Conservation (phyloP, 2,888 invertebrate species). For the Lampropteryx suffumata region DNA sequence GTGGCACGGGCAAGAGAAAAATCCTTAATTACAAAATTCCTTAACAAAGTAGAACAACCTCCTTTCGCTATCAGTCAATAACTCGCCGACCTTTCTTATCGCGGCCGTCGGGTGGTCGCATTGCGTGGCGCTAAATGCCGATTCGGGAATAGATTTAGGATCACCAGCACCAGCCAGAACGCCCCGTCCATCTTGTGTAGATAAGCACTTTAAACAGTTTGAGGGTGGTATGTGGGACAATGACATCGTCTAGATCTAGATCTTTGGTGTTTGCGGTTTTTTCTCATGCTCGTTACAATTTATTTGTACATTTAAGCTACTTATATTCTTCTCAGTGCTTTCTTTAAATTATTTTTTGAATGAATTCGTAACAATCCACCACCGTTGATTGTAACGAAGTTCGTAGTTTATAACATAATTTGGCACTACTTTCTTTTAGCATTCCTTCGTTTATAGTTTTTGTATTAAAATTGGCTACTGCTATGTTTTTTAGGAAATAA, state of each 20-base stretch:
- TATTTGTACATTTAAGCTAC: no score
- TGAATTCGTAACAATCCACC: no score
- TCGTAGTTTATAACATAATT: no score
- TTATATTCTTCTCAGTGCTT: no score
- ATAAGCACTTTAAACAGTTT: neutral
- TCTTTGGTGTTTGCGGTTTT: neutral
- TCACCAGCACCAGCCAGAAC: neutral
- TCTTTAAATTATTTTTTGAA: no score
- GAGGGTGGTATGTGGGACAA: conserved; percentile 1
- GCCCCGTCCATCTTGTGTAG: conserved; percentile 4
- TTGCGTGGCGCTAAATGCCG: conserved; percentile 10
- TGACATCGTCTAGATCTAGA: neutral
- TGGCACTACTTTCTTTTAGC: no score
- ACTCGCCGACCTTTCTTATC: conserved; percentile 17
- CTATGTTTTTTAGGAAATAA: no score
- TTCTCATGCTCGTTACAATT: neutral
- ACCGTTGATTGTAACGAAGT: no score
- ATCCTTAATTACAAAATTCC: neutral
- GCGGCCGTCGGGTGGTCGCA: conserved; percentile 1
- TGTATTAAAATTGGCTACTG: no score
- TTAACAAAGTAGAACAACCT: conserved; percentile 3
- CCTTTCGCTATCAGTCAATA: conserved; percentile 18
- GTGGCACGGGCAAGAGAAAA: no score
- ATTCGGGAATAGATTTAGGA: conserved; percentile 10
- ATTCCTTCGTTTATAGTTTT: no score